Percentiles rank a stretch among this genome's conserved stretches.
phyloP scores from a whole-genome alignment of 2,113 vertebrate species.

The Falcunculus frontatus region DNA sequence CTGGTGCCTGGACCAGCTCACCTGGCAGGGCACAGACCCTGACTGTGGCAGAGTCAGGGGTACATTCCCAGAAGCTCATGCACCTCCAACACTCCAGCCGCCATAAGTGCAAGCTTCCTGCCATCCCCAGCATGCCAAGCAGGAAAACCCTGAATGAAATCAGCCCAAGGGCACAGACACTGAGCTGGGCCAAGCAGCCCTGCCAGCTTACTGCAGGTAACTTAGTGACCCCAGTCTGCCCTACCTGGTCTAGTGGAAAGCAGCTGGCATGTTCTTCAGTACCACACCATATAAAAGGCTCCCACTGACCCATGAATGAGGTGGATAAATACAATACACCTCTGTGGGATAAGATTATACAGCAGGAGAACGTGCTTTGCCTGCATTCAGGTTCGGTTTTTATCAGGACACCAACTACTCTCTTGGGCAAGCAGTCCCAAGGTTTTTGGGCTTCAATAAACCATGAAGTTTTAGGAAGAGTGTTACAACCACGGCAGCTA shows the following conservation, averaged over 20 bases:
- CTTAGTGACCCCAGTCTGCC: neutral
- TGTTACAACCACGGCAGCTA: accelerated
- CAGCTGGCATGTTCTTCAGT: accelerated
- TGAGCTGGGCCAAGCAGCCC: neutral
- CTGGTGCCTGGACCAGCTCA: neutral
- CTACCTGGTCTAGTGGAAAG: accelerated
- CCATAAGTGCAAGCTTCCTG: accelerated
- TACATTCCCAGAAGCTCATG: accelerated
- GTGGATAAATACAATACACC: accelerated
- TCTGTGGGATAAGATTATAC: neutral
- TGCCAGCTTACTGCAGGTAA: neutral
- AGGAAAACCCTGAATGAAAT: neutral
- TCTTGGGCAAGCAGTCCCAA: neutral
- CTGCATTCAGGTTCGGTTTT: neutral
- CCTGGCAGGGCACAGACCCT: neutral
- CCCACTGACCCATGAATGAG: accelerated
- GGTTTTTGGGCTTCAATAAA: neutral
- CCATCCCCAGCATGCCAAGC: accelerated
- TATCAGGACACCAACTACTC: neutral
- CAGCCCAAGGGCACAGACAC: neutral
- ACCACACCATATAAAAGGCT: neutral
- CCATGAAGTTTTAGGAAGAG: neutral
- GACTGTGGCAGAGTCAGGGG: accelerated
- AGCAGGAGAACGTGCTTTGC: neutral
- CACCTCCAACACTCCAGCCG: accelerated